phyloP scores from a whole-genome alignment of 2,888 invertebrate species.

The Macaria liturata region DNA sequence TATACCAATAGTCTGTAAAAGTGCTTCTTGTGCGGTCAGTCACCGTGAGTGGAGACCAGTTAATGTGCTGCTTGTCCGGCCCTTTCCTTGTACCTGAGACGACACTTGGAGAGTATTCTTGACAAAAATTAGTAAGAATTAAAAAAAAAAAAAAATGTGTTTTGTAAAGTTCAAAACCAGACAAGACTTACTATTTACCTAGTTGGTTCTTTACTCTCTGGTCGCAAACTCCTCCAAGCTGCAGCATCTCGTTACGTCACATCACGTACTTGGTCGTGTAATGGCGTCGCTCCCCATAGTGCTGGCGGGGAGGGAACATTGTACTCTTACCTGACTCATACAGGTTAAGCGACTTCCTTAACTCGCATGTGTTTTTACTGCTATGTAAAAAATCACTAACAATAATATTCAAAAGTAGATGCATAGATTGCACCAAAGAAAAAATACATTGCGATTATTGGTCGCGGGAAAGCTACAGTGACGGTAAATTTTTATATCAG shows the following conservation, averaged over 20 bases:
- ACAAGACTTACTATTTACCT: no score
- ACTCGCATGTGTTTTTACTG: no score
- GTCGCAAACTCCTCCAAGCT: not conserved
- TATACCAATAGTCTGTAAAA: conserved; percentile 47
- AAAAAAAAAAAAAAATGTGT: no score
- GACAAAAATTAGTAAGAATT: conserved; percentile 7
- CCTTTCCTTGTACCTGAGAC: conserved; percentile 62
- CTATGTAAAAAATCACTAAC: no score
- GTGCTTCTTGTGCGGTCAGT: conserved; percentile 50
- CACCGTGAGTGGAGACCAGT: conserved; percentile 51
- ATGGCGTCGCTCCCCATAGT: conserved; percentile 25
- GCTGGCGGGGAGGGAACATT: conserved; percentile 28
- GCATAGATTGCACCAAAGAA: no score
- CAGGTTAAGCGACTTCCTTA: no score
- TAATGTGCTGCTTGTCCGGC: conserved; percentile 57
- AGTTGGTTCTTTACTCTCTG: no score
- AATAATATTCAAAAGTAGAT: no score
- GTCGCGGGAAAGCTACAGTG: no score
- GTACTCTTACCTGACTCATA: conserved; percentile 27
- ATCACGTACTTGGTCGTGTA: conserved; percentile 42
- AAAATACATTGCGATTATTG: no score
- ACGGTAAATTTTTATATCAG: no score
- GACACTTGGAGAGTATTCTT: conserved; percentile 6
- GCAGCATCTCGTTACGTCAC: conserved; percentile 30
- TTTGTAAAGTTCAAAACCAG: no score